phyloP scores from a whole-genome alignment of 2,797 vertebrate species.

The Intellagama lesueurii region DNA sequence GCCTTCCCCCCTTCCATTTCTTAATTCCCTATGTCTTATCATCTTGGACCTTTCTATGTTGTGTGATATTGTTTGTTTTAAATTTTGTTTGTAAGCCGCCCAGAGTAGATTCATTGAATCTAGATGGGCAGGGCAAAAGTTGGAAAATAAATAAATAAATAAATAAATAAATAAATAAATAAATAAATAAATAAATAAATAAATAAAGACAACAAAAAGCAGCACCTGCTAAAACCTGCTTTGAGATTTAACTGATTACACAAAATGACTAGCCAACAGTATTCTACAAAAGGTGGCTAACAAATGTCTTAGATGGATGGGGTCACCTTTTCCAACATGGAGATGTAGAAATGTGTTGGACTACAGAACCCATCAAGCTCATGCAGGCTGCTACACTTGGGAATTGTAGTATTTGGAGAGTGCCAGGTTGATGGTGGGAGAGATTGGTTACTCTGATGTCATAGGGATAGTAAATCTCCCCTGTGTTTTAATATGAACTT shows the following conservation, averaged over 20 bases:
- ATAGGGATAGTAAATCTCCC: too few relatives aligned
- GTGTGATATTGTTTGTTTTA: too few relatives aligned
- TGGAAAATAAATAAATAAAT: background rate
- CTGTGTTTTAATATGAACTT: too few relatives aligned
- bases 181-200: background rate
- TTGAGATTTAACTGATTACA: conserved; percentile 27
- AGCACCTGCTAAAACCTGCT: background rate
- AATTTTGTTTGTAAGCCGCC: too few relatives aligned
- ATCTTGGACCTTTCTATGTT: too few relatives aligned
- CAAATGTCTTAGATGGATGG: background rate
- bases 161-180: background rate
- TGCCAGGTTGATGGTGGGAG: background rate
- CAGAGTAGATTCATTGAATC: too few relatives aligned
- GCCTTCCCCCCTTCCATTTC: too few relatives aligned
- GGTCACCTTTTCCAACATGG: background rate
- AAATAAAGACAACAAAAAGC: background rate
- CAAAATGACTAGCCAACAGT: background rate
- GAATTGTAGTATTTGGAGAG: background rate
- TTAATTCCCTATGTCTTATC: too few relatives aligned
- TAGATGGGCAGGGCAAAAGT: too few relatives aligned
- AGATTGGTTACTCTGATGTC: background rate
- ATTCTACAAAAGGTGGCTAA: rapidly evolving
- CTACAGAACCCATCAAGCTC: background rate
- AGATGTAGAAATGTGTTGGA: background rate
- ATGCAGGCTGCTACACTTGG: background rate